Evolutionary conservation across 2,797 vertebrate species (phyloP), one percentile per base, ranked within the genome.

Genomic region (Danionella dracula): DNA sequence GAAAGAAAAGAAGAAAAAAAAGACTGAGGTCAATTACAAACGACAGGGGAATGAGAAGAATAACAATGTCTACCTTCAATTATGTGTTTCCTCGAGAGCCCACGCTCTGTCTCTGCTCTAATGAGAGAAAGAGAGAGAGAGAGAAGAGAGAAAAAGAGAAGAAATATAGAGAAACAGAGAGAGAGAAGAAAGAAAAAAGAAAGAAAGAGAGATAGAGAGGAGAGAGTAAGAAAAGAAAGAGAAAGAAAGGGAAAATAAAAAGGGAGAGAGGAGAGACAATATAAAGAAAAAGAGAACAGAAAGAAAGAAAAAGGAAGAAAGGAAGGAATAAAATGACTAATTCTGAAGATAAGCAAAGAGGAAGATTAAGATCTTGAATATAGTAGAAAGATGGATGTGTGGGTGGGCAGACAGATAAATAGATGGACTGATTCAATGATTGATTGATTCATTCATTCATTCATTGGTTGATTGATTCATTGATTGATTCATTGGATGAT

Each of bases 71-170:
- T 86, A 99, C 96, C 97, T 95, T 99, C 96, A 19, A 99, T 96
- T 59, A 99, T 99, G 80, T 99, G 97, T 72, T 99, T 99, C 75
- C 97, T 90, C 37, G 96, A 99, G 32, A 99, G 87, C 20, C 97
- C 97, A 83, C 94, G 84, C 78, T 99, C 97, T 0, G 97, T 99
- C 83, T 99, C 96, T 21, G 97, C 96, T 77, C 97, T 99, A 85
- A 51, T 83, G 80, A 74, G 15, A 37, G 8, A 54, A 32, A 37
- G 59, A 20, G 75, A 9, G 69, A 20, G 5, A 38, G 8, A 17
- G n/a, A 16, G 29, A 19, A 9, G 15, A 20, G 2, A 44, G 55
- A 48, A 4, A 38, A 3, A 17, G 6, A 17, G 6, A n/a, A n/a
- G n/a, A n/a, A 27, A n/a, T n/a, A n/a, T n/a, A 27, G 6, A 27